Base-by-base conservation (phyloP, 2,113 vertebrate genomes). In the Hyla sarda region DNA sequence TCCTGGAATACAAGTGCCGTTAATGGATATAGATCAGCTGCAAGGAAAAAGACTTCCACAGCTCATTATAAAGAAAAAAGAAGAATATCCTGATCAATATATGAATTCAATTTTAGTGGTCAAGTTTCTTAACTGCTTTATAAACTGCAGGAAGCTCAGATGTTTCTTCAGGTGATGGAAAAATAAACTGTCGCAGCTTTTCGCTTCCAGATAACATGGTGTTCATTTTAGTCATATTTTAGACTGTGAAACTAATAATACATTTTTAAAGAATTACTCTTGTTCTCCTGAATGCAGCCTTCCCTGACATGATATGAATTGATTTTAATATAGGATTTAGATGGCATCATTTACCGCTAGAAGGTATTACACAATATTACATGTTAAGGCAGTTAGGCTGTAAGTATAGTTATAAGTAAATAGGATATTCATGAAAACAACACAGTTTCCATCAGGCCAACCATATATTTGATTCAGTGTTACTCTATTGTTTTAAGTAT, bases 1-100 rank as follows among this genome's bases (percentile, higher is more conserved):
- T 86, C 84, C 84, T 58, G 84, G 76, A 80, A 86, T 56, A 67
- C 76, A 56, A 47, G 50, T 32, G 30, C 48, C 54, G 34, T 34
- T 86, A 86, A 86, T 86, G 84, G 84, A 86, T 72, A 28, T 86
- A 72, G 60, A 86, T 86, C 65, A 86, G 76, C 34, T 80, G 65
- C 34, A 50, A 60, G 25, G 34, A 73, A 69, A 37, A n/a, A 45
- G 13, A 86, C 76, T 80, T 86, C 84, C 76, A 76, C 65, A 86
- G 34, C 30, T n/a, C 76, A 86, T 81, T 80, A 86, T 79, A 52
- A 69, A 52, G 54, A 65, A 78, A 78, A 67, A 85, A 85, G 17
- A 69, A 52, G 83, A n/a, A 54, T 85, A 72, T 85, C 71, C 41
- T 17, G 54, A 71, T 86, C 84, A 86, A 86, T 81, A 80, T 7